These are phyloP conservation scores for Glossosoma conforme DNA, from an alignment of 1,140 invertebrate species.

Conservation along the genomic window DNA sequence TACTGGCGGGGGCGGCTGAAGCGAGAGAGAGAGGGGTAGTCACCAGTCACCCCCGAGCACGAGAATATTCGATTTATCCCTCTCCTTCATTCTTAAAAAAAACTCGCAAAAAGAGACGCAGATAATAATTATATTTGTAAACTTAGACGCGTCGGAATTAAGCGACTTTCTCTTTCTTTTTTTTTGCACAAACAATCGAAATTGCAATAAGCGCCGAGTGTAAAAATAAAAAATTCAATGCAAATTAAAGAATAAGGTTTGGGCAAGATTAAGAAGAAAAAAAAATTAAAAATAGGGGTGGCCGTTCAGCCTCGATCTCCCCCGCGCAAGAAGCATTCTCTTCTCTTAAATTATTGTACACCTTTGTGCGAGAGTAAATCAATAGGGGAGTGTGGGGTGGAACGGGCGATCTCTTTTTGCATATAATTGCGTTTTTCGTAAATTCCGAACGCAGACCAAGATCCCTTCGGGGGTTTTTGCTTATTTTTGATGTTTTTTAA, in stretches of 20 bases:
- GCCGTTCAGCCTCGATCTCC: conserved; percentile 16
- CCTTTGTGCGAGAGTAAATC: conserved; percentile 33
- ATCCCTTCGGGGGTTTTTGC: conserved; percentile 7
- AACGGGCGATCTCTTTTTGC: conserved; percentile 26
- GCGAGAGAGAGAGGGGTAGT: no score
- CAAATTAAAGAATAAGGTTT: conserved; percentile 42
- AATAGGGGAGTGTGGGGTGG: conserved; percentile 28
- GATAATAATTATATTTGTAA: conserved; percentile 15
- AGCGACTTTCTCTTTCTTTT: not conserved
- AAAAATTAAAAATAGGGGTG: conserved; percentile 42
- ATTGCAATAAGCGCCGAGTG: conserved; percentile 18
- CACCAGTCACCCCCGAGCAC: not conserved
- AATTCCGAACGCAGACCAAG: conserved; percentile 14
- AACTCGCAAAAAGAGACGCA: not conserved
- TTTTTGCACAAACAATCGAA: conserved; percentile 19
- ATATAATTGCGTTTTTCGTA: conserved; percentile 33
- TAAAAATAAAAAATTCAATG: conserved; percentile 42
- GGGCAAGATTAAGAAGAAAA: conserved; percentile 44
- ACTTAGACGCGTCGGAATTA: conserved; percentile 11
- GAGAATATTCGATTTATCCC: conserved; percentile 21
- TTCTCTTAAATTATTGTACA: conserved; percentile 32
- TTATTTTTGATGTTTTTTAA: conserved; percentile 27
- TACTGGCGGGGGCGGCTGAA: conserved; percentile 37
- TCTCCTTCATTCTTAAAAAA: conserved; percentile 13
- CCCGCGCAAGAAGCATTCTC: conserved; percentile 20